phyloP scores from a whole-genome alignment of 2,888 invertebrate species.

The Drosophila emarginata region DNA sequence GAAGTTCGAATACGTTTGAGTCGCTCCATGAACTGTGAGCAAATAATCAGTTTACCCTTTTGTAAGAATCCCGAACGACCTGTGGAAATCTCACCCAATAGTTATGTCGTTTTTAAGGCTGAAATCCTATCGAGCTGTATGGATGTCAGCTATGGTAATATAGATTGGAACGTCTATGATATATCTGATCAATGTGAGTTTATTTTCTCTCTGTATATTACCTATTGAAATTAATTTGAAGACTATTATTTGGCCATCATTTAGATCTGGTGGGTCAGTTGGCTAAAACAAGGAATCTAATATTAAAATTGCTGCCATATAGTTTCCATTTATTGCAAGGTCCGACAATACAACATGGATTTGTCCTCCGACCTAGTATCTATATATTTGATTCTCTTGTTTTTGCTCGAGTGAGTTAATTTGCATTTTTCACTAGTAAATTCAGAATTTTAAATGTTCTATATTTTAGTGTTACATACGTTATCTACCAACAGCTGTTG shows the following conservation, averaged over 20 bases:
- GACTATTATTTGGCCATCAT: neutral
- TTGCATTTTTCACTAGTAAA: neutral
- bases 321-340: neutral
- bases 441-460: too few species aligned
- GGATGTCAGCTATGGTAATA: neutral
- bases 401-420: slow-evolving; percentile 41
- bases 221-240: neutral
- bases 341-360: too few species aligned
- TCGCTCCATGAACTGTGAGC: slow-evolving; percentile 8
- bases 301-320: slow-evolving; percentile 16
- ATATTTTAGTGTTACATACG: slow-evolving; percentile 38
- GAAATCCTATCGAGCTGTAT: slow-evolving; percentile 5
- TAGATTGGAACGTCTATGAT: slow-evolving; percentile 34
- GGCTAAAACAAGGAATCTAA: neutral
- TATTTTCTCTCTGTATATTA: too few species aligned
- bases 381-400: slow-evolving; percentile 1
- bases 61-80: slow-evolving; percentile 32
- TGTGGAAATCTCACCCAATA: neutral
- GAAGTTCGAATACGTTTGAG: neutral
- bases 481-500: neutral
- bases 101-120: slow-evolving; percentile 17
- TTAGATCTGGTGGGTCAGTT: slow-evolving; percentile 17
- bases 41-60: slow-evolving; percentile 17
- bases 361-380: slow-evolving; percentile 1
- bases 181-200: slow-evolving; percentile 28